Evolutionary conservation across 2,113 vertebrate genomes (phyloP), one percentile per base, ranked within the genome.

Genomic region (Nannobrachium achirus): DNA sequence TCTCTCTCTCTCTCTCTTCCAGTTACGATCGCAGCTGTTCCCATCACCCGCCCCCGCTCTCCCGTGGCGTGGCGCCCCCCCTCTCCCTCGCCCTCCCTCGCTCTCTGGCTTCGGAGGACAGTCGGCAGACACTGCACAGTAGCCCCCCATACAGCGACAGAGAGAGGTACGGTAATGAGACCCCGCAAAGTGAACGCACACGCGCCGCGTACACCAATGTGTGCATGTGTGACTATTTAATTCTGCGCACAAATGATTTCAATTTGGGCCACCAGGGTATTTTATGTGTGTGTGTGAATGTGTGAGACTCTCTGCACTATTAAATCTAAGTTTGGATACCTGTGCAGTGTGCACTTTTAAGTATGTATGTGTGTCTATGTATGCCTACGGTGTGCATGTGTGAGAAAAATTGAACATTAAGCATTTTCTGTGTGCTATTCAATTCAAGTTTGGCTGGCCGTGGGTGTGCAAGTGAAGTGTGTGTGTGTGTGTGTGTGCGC

Each of bases 11-110:
- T 62, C 56, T 65, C 63, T 83, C 67, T 73, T 67, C 62, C 84
- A 93, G 92, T 91, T 93, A 93, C 49, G 92, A 93, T 77, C 92
- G 90, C 89, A 92, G 91, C 82, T 91, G 93, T 87, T 92, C 91
- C 62, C 92, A 83, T 67, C 91, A 91, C 65, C 92, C 90, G 4
- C 90, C 93, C 75, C 91, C 90, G 59, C 89, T 92, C 61, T 92
- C 91, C 84, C 89, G 87, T 73, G 90, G 88, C 18, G 88, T 81
- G 65, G 76, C 90, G 6, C 90, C 89, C 70, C 90, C 92, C 39
- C 92, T 93, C 69, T 91, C 91, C 50, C 92, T 92, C 11, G 84
- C 91, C 6, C 89, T 92, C 73, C 89, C 92, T 64, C 89, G 91
- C 5, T 80, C 92, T 66, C 89, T 94, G 9, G 85, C 88, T 76